Evolutionary conservation across 1,140 invertebrate genomes (phyloP), one percentile per base, ranked within the genome.

Genomic region (Planococcus citri): DNA sequence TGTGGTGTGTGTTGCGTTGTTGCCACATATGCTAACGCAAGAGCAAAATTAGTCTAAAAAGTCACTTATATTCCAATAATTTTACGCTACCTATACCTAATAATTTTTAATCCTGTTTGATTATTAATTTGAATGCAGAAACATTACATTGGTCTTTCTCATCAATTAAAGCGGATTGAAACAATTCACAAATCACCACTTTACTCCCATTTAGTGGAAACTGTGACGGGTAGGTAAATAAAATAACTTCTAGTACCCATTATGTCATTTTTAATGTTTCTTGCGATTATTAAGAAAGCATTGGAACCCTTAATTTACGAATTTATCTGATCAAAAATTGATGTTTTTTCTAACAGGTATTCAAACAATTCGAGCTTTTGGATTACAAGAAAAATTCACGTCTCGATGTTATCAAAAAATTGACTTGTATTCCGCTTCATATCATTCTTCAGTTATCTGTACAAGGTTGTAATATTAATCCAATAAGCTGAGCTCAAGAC

Each of bases 171-270:
- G 81, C 84, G 97, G 57, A 77, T 99, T 27, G 95, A 98, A 78
- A 98, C 95, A 0, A 88, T 97, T 0, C 94, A 92, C n/a, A 84
- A 94, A 68, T 98, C 95, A 9, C 96, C 97, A 0, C 97, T 99
- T 75, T 98, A 97, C 80, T 96, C 95, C 3, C 95, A 98, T 81
- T 98, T 98, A 78, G 91, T 93, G 68, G 95, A 98, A 84, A 95
- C 90, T 29, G 85, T 95, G 69, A 68, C 73, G 3, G 76, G 82
- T 84, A 27, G n/a, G n/a, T n/a, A 85, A 89, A 27, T 83, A 88
- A 75, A 93, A 94, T 75, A 87, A 91, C 68, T 76, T 80, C 4
- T 90, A 94, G 78, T 93, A n/a, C n/a, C n/a, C n/a, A n/a, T n/a
- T n/a, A n/a, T n/a, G n/a, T n/a, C n/a, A n/a, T n/a, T n/a, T n/a